Conservation (phyloP, 2,888 invertebrate genomes). For the Theodoxus fluviatilis region DNA sequence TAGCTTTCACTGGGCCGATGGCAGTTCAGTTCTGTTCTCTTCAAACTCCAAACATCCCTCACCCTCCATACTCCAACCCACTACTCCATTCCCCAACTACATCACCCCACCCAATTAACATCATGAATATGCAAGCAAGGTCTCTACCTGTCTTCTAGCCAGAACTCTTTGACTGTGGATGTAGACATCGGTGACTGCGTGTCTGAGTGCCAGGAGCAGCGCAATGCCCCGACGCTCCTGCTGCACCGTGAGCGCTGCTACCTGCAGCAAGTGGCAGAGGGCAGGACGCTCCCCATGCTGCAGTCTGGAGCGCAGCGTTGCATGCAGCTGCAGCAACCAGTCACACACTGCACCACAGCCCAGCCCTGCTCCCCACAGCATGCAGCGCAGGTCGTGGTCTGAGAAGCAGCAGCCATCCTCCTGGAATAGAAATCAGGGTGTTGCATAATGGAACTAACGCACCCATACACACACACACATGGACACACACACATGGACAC, state of each 20-base stretch:
- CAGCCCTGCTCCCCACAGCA: slow-evolving; percentile 48
- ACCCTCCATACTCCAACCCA: no score
- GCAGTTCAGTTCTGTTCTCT: no score
- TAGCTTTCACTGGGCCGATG: no score
- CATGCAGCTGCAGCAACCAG: slow-evolving; percentile 54
- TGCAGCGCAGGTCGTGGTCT: slow-evolving; percentile 43
- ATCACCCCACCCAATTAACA: no score
- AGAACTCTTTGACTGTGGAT: slow-evolving; percentile 36
- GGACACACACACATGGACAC: no score
- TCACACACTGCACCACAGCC: slow-evolving; percentile 40
- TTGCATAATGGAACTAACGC: no score
- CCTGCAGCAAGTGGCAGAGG: slow-evolving; percentile 26
- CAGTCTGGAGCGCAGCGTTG: slow-evolving; percentile 43
- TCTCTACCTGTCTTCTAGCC: slow-evolving; percentile 38
- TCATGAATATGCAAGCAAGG: no score
- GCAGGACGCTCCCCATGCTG: slow-evolving; percentile 23
- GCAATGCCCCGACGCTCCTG: slow-evolving; percentile 34
- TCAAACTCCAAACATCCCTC: no score
- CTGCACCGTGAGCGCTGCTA: slow-evolving; percentile 31
- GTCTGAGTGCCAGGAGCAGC: slow-evolving; percentile 30
- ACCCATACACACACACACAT: no score
- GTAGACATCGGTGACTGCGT: slow-evolving; percentile 39
- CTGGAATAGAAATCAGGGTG: slow-evolving; percentile 39
- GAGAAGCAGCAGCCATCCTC: slow-evolving; percentile 51
- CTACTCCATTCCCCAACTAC: no score